A percentile compares a stretch with the other conserved stretches of the same genome.
Evolutionary conservation across 2,797 vertebrate species (phyloP).

Genomic region (Rhincodon typus): DNA sequence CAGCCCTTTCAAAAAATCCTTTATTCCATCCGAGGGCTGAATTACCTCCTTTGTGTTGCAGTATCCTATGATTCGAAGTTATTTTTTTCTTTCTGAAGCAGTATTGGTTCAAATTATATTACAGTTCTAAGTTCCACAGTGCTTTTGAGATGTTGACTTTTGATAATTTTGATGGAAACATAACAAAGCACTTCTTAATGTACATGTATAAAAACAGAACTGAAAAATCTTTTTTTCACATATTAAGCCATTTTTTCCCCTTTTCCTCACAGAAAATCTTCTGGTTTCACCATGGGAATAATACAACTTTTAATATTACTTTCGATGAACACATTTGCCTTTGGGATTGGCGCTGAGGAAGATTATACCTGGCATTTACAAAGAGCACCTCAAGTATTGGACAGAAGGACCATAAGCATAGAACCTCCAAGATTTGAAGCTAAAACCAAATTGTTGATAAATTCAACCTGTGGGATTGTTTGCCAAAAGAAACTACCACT

Average conservation of each 20-base stretch:
- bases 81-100: not conserved
- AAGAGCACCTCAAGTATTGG: constrained; percentile 75
- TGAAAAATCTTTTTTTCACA: constrained; percentile 16
- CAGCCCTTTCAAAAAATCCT: not conserved
- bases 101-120: constrained; percentile 45
- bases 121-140: constrained; percentile 42
- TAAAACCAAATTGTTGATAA: constrained; percentile 58
- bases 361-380: constrained; percentile 80
- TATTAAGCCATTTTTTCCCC: constrained; percentile 44
- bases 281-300: constrained; percentile 68
- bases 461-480: constrained; percentile 80
- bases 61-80: not conserved
- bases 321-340: constrained; percentile 53
- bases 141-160: constrained; percentile 41
- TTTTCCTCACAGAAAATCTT: constrained; percentile 59
- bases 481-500: constrained; percentile 71
- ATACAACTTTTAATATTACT: constrained; percentile 64
- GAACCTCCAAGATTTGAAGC: constrained; percentile 72
- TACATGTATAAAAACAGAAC: constrained; percentile 35
- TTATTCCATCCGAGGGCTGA: not conserved
- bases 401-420: constrained; percentile 70
- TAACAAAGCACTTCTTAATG: not conserved
- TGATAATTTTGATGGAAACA: constrained; percentile 25
- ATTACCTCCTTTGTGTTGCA: not conserved
- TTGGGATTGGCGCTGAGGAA: constrained; percentile 56